Conservation (phyloP, 1,140 invertebrate species). For the Calliopsis andreniformis region DNA sequence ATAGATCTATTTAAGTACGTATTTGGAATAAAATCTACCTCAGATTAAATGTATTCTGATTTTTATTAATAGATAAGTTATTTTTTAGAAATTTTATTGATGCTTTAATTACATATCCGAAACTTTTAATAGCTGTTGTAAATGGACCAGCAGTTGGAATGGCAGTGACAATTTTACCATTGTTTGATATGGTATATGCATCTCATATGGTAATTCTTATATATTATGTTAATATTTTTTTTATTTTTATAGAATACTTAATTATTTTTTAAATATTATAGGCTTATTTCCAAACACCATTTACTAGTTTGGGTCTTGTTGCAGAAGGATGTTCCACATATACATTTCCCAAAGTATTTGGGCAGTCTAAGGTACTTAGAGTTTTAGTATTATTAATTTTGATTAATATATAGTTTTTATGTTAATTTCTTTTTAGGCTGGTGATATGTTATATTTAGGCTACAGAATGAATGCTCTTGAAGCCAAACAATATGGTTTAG, state of each 20-base stretch:
- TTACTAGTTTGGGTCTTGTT: slow-evolving; percentile 89
- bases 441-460: slow-evolving; percentile 91
- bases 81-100: slow-evolving; percentile 86
- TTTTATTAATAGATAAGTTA: background rate
- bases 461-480: slow-evolving; percentile 89
- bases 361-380: slow-evolving; percentile 85
- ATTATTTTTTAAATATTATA: slow-evolving; percentile 68
- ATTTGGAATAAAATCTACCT: slow-evolving; percentile 7
- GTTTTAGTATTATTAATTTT: background rate
- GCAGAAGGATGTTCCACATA: slow-evolving; percentile 93
- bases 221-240: background rate
- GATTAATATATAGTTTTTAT: slow-evolving; percentile 13
- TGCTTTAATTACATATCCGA: slow-evolving; percentile 93
- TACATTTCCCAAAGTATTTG: slow-evolving; percentile 92
- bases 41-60: background rate
- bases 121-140: slow-evolving; percentile 92
- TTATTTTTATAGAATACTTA: background rate
- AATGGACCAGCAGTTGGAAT: slow-evolving; percentile 98
- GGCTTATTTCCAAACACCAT: slow-evolving; percentile 94
- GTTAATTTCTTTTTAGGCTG: slow-evolving; percentile 83
- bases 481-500: slow-evolving; percentile 87
- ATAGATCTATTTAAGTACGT: slow-evolving; percentile 44
- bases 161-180: slow-evolving; percentile 89
- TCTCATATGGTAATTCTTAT: slow-evolving; percentile 84
- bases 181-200: slow-evolving; percentile 95